Base-by-base conservation (phyloP, 2,113 vertebrate species). In the Seriola dumerili region DNA sequence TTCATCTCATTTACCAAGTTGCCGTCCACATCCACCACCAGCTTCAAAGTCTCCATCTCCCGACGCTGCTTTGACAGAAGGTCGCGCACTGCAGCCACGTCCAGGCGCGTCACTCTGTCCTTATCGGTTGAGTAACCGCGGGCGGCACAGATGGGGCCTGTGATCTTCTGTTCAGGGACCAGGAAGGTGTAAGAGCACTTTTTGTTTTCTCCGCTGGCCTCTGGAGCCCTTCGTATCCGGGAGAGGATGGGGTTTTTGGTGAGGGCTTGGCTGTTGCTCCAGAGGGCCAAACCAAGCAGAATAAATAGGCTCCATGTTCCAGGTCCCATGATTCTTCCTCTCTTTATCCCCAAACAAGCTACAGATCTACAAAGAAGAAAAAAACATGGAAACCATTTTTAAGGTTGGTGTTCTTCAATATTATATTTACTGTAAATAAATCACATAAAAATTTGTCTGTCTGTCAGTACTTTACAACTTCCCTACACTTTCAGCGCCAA, bases 1-100 rank as follows among this genome's bases (percentile, higher is more conserved):
- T 99, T 99, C 48, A 99, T 98, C 93, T 99, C 98, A 0, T 97
- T 99, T 44, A 99, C 98, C 46, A 99, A 95, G 92, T 98, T 98
- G 1, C 98, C 98, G 0, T 99, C 98, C 50, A 99, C 98, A 0
- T 99, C 98, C 86, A 99, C 98, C 40, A 99, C 96, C 89, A 99
- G 4, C 59, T 97, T 97, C 88, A 99, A 83, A 6, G 96, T 96
- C 62, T 99, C 98, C 74, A 98, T 97, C 93, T 99, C 98, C 10
- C 97, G 77, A 73, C 96, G 96, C 91, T 99, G 98, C 92, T 96
- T 98, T 57, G 96, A 96, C 72, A 99, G 94, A 59, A 97, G 96
- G 5, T 99, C 98, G 36, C 96, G 97, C 77, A 99, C 91, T 11
- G 96, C 95, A 40, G 98, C 96, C 1, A 99, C 95, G 82, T 99